Base-by-base conservation (phyloP, 2,888 invertebrate species). In the Sinotaia quadrata region DNA sequence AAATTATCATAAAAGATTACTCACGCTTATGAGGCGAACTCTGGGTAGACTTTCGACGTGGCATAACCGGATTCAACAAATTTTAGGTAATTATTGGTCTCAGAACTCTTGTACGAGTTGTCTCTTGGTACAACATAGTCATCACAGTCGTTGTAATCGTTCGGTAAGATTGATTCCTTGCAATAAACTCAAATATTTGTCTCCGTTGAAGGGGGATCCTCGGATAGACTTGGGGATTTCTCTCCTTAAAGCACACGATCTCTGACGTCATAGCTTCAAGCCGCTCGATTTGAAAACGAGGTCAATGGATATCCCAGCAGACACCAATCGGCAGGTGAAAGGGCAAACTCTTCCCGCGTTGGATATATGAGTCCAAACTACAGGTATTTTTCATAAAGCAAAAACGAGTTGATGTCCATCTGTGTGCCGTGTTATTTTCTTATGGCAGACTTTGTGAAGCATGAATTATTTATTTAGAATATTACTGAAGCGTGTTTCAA, bases 1-100 rank as follows among this genome's bases (percentile, higher is more conserved):
- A 65, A 65, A 65, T 65, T 65, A 65, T 65, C 65, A 65, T 65
- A 65, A 65, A 65, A 65, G 65, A 65, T 65, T 65, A 65, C 65
- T 65, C 65, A 65, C 65, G 65, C 65, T 65, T 65, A 18, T 41
- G 65, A 33, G 65, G 24, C 65, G 65, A 65, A 65, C 65, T 65
- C 65, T 65, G 65, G 65, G 65, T 65, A 65, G 65, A 56, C 47
- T 65, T 65, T 56, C 65, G 65, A 65, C 65, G 65, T 65, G 65
- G 65, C 65, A 65, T 65, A 52, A 65, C 65, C 44, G 52, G 65
- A 65, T 56, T 65, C 54, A 54, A 41, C 65, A 29, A 36, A 33
- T 41, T 54, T 65, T 24, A 56, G 27, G 37, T 41, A 52, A 33
- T n/a, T 56, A 15, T 21, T 56, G n/a, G 31, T 37, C 41, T 54